These are phyloP conservation scores for Anastrepha ludens DNA, from an alignment of 1,140 invertebrate species.

Conservation along the genomic window DNA sequence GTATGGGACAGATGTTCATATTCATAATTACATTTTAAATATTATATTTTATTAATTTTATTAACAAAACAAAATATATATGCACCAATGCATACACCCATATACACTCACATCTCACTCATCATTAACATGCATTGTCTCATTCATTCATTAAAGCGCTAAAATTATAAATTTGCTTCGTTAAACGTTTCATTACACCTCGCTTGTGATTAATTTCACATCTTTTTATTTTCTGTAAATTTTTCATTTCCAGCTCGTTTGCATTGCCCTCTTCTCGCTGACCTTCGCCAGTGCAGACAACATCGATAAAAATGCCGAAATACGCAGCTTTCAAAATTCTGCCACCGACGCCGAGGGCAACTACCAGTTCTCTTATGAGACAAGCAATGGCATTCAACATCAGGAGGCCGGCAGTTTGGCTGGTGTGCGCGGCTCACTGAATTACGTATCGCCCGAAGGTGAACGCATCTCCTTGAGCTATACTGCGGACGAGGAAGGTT, in stretches of 20 bases:
- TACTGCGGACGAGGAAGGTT: conserved; percentile 80
- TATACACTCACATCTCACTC: too few relatives aligned
- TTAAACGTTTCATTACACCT: neutral
- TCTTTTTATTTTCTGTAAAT: neutral
- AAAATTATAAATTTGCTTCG: conserved; percentile 44
- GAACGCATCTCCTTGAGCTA: conserved; percentile 76
- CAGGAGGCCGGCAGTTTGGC: conserved; percentile 69
- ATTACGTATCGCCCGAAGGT: conserved; percentile 74
- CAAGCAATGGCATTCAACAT: conserved; percentile 70
- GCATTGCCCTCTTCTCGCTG: conserved; percentile 51
- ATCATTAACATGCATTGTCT: neutral
- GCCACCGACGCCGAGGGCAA: conserved; percentile 70
- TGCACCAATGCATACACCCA: neutral
- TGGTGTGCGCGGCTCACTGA: conserved; percentile 66
- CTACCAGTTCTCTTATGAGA: conserved; percentile 71
- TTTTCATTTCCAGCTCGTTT: conserved; percentile 19
- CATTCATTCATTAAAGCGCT: neutral
- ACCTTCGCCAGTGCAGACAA: conserved; percentile 69
- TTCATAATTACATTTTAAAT: too few relatives aligned
- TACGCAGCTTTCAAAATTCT: conserved; percentile 70
- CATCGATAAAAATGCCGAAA: conserved; percentile 72
- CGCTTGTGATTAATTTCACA: neutral
- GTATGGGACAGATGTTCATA: neutral
- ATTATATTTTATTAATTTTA: neutral
- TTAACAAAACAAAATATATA: neutral